phyloP scores from a whole-genome alignment of 2,797 vertebrate genomes.

The Cirrhinus molitorella region DNA sequence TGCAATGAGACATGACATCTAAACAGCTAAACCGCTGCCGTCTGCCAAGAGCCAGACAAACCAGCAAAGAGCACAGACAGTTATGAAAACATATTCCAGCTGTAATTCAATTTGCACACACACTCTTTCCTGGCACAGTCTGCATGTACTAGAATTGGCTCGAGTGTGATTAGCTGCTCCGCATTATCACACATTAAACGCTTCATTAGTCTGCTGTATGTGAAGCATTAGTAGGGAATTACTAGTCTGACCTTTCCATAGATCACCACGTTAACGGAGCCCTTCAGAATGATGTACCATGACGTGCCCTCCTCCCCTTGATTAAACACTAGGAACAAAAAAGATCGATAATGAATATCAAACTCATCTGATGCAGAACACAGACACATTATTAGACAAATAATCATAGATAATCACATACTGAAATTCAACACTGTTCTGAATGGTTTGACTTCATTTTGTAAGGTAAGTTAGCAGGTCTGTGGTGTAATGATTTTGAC shows the following conservation, averaged over 20 bases:
- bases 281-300: conserved; percentile 99
- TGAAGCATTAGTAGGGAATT: conserved; percentile 13
- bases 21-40: background rate
- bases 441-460: background rate
- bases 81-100: background rate
- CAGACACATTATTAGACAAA: conserved; percentile 12
- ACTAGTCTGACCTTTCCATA: conserved; percentile 92
- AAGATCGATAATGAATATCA: conserved; percentile 14
- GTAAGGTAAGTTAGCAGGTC: background rate
- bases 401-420: background rate
- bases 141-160: conserved; percentile 7
- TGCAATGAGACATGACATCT: conserved; percentile 63
- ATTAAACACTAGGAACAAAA: conserved; percentile 88
- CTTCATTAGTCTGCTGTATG: conserved; percentile 13
- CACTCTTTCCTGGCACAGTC: conserved; percentile 7
- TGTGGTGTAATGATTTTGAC: conserved; percentile 6
- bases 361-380: background rate
- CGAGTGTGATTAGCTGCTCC: conserved; percentile 14
- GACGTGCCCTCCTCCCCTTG: conserved; percentile 99
- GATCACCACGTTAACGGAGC: conserved; percentile 98
- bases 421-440: background rate
- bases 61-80: background rate
- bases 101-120: background rate
- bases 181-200: conserved; percentile 19
- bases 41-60: background rate